Base-by-base conservation (phyloP, 1,140 invertebrate genomes). In the Drosophila ficusphila region DNA sequence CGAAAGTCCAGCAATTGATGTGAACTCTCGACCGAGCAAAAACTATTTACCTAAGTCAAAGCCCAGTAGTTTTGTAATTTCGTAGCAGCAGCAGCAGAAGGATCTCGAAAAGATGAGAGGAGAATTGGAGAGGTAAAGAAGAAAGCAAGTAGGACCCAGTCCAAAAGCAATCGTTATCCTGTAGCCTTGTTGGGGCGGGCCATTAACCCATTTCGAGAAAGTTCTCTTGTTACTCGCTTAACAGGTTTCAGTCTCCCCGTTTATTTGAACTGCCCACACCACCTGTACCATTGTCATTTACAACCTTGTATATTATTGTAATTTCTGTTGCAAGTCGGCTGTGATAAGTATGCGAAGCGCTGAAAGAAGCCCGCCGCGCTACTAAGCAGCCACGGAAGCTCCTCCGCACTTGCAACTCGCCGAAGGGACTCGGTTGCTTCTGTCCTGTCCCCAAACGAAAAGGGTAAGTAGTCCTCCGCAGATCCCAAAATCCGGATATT, bases 261-360 rank as follows among this genome's bases (percentile, higher is more conserved):
- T 73, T 33, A 41, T 61, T 70, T 56, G 9, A 60, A 67, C 69
- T 81, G 65, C 39, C 60, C 78, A 25, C 61, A 42, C 19, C 33
- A 33, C 54, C 36, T 39, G 38, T 27, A 52, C 41, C 44, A 61
- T 58, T 58, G 47, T 61, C 48, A 73, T 77, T 78, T 57, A 76
- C 46, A 81, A 70, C 56, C 53, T 44, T 78, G 58, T 73, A 56
- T 88, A 76, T 85, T 76, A 85, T 85, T 83, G 70, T 88, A 67
- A 82, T 88, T 88, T 88, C 49, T 75, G 82, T 89, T 89, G 69
- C 82, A 82, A 88, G 82, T 78, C 71, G 82, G 83, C 82, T 88
- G 69, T 16, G 62, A 86, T 73, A 81, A 88, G 77, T 81, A 79
- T 69, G 77, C 82, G 64, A 74, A 75, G 73, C 82, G 82, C 77